phyloP scores from a whole-genome alignment of 2,797 vertebrate genomes.

The Lophotriccus pileatus region DNA sequence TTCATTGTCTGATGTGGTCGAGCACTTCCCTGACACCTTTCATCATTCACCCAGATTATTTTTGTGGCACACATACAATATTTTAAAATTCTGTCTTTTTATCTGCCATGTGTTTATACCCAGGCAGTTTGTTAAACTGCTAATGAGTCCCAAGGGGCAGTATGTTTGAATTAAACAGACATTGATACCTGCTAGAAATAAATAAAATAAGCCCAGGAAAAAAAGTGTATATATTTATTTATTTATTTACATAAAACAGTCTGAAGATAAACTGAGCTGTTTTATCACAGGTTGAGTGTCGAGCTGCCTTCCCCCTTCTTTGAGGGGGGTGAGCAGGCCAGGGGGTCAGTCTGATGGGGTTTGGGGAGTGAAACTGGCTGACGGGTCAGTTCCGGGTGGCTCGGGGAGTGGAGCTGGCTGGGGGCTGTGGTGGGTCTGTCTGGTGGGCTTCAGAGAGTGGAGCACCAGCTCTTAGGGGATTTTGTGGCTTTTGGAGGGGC shows the following conservation, averaged over 20 bases:
- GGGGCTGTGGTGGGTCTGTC: not conserved
- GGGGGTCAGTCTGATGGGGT: not conserved
- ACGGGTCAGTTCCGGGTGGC: not conserved
- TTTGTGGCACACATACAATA: not conserved
- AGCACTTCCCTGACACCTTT: not conserved
- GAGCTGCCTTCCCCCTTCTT: not conserved
- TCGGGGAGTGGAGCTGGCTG: not conserved
- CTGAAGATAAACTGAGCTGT: not conserved
- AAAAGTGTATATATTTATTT: not conserved
- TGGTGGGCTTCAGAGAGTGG: not conserved
- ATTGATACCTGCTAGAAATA: not conserved
- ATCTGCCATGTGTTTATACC: not conserved
- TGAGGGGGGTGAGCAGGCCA: rapidly evolving
- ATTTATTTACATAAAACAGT: no score
- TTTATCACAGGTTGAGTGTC: rapidly evolving
- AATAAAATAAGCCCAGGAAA: not conserved
- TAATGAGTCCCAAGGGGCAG: not conserved
- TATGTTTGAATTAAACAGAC: not conserved
- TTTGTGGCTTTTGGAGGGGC: not conserved
- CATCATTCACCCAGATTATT: not conserved
- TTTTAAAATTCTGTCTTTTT: not conserved
- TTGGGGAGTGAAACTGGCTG: not conserved
- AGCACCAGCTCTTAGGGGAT: not conserved
- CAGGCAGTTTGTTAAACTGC: not conserved
- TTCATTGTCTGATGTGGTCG: conserved; percentile 3